Percentiles rank a stretch among this genome's conserved stretches.
Evolutionary conservation across 2,888 invertebrate genomes (phyloP).

Genomic region (Sialis fuliginosa): DNA sequence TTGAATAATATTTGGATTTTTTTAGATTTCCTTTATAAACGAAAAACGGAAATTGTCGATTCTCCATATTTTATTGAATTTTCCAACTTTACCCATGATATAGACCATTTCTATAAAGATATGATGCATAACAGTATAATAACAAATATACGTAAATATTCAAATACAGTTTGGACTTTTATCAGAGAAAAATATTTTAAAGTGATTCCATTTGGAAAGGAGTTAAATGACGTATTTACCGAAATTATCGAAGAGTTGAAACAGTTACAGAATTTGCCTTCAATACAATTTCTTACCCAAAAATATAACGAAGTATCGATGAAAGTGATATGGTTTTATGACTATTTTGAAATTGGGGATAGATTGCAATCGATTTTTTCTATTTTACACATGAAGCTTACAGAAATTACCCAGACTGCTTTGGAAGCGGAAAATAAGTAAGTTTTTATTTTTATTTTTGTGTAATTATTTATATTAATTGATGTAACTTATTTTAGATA

Average conservation of each 20-base stretch:
- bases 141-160: slow-evolving; percentile 63
- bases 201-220: slow-evolving; percentile 48
- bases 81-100: slow-evolving; percentile 60
- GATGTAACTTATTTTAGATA: slow-evolving; percentile 30
- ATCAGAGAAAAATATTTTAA: slow-evolving; percentile 47
- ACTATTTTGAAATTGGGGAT: slow-evolving; percentile 58
- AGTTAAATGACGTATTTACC: slow-evolving; percentile 39
- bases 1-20: slow-evolving; percentile 8
- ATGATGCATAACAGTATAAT: slow-evolving; percentile 58
- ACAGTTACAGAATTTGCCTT: slow-evolving; percentile 39
- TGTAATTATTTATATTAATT: not conserved
- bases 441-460: slow-evolving; percentile 17
- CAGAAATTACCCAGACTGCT: slow-evolving; percentile 58
- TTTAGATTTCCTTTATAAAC: slow-evolving; percentile 59
- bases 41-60: slow-evolving; percentile 59
- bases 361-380: slow-evolving; percentile 43
- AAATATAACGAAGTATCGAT: slow-evolving; percentile 41
- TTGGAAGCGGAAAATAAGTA: slow-evolving; percentile 61
- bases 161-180: slow-evolving; percentile 43
- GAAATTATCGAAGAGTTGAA: slow-evolving; percentile 44
- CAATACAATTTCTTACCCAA: slow-evolving; percentile 34
- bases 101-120: slow-evolving; percentile 64
- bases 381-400: slow-evolving; percentile 48
- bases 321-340: slow-evolving; percentile 51
- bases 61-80: slow-evolving; percentile 69